phyloP scores from a whole-genome alignment of 2,888 invertebrate genomes.

The Tachystola acroxantha region DNA sequence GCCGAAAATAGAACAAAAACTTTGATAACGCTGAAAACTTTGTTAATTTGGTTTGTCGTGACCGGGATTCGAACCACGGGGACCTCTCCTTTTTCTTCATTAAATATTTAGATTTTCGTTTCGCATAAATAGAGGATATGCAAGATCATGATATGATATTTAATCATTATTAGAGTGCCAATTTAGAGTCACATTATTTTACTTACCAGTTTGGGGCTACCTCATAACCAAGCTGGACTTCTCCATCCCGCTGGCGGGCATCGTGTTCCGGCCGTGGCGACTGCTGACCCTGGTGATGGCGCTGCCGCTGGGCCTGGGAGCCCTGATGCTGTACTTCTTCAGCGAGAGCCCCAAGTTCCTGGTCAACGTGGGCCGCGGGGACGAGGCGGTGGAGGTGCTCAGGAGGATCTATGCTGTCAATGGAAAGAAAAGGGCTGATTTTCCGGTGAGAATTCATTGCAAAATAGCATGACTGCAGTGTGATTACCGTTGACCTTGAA shows the following conservation, averaged over 20 bases:
- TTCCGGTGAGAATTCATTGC: constrained; percentile 56
- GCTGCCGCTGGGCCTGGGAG: constrained; percentile 80
- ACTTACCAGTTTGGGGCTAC: constrained; percentile 60
- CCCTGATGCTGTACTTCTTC: constrained; percentile 74
- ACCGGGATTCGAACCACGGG: no score
- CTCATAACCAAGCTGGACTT: constrained; percentile 58
- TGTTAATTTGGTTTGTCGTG: no score
- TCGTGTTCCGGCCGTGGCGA: constrained; percentile 57
- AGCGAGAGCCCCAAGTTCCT: constrained; percentile 88
- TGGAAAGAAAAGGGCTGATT: constrained; percentile 45
- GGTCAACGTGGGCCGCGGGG: constrained; percentile 79
- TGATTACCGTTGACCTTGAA: no score
- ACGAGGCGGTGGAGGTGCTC: constrained; percentile 80
- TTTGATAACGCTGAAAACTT: no score
- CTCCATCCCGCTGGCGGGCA: constrained; percentile 40
- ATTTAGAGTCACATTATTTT: no score
- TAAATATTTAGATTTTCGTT: no score
- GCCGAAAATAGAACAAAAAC: no score
- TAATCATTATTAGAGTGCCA: no score
- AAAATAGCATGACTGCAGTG: no score
- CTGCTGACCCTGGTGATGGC: constrained; percentile 68
- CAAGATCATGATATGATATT: no score
- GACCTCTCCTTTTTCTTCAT: no score
- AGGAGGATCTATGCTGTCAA: constrained; percentile 78
- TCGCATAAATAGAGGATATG: no score